Evolutionary conservation across 2,797 vertebrate species (phyloP).

Genomic region (Parambassis ranga): DNA sequence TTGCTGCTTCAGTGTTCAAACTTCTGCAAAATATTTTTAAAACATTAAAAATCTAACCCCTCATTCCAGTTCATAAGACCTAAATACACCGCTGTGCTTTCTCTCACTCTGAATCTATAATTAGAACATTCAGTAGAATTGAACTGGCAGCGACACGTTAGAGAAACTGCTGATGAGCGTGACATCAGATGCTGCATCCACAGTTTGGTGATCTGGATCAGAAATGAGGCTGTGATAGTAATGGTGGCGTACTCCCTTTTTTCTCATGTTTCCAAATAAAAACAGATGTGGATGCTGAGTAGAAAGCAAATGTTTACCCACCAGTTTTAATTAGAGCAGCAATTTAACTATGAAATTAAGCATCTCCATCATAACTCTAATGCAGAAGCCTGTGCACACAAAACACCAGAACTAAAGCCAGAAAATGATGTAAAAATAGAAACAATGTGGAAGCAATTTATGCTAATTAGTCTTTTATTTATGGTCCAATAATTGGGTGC

Average conservation of each 20-base stretch:
- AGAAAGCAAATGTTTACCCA: constrained; percentile 79
- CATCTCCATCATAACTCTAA: constrained; percentile 74
- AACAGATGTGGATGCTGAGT: constrained; percentile 62
- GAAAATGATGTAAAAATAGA: constrained; percentile 72
- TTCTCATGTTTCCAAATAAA: constrained; percentile 48
- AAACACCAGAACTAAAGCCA: background rate
- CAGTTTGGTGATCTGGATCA: constrained; percentile 29
- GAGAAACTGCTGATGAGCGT: background rate
- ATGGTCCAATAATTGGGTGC: constrained; percentile 78
- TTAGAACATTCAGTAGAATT: constrained; percentile 14
- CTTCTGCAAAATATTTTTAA: too few species aligned
- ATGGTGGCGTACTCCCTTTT: constrained; percentile 4
- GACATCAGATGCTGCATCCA: constrained; percentile 33
- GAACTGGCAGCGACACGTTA: background rate
- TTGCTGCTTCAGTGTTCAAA: too few species aligned
- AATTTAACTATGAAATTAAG: constrained; percentile 77
- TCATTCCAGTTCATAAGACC: too few species aligned
- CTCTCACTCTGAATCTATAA: constrained; percentile 28
- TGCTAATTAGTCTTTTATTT: constrained; percentile 87
- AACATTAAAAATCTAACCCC: too few species aligned
- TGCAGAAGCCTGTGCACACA: constrained; percentile 37
- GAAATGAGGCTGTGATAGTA: constrained; percentile 11
- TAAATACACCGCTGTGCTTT: too few species aligned
- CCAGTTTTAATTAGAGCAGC: constrained; percentile 74
- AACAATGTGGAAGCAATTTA: constrained; percentile 84